phyloP scores from a whole-genome alignment of 2,888 invertebrate genomes.

The Gonocerus acuteangulatus region DNA sequence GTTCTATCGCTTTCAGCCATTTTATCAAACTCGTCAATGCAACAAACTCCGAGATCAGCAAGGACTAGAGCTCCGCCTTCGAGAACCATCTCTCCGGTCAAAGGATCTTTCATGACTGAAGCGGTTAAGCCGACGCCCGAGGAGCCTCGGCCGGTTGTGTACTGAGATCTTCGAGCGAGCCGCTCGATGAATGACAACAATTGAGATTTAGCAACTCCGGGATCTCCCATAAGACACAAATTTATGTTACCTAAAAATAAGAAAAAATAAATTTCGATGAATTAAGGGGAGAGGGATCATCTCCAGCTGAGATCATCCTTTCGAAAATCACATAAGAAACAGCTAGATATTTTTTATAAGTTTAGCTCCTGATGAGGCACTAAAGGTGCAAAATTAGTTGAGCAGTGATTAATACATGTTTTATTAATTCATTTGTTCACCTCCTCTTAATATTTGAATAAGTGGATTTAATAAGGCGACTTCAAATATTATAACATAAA shows the following conservation, averaged over 20 bases:
- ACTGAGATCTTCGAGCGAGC: conserved; percentile 73
- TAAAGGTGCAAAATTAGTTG: too few relatives aligned
- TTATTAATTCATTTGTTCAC: too few relatives aligned
- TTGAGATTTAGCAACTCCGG: conserved; percentile 98
- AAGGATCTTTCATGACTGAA: conserved; percentile 92
- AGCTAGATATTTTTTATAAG: too few relatives aligned
- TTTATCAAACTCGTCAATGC: conserved; percentile 99
- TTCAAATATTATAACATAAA: background rate
- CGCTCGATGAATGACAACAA: conserved; percentile 89
- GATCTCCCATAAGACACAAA: conserved; percentile 98
- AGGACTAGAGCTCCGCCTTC: conserved; percentile 95
- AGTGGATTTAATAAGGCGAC: too few relatives aligned
- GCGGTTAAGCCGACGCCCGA: conserved; percentile 99
- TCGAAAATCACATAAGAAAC: background rate
- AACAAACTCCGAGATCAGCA: conserved; percentile 95
- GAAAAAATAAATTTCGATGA: background rate
- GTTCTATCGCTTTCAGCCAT: conserved; percentile 94
- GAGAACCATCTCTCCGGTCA: conserved; percentile 81
- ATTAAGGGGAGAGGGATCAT: background rate
- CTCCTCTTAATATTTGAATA: too few relatives aligned
- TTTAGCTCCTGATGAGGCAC: too few relatives aligned
- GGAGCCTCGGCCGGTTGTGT: conserved; percentile 62
- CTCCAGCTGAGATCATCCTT: background rate
- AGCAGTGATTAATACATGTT: too few relatives aligned
- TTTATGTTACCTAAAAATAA: conserved; percentile 72